These are phyloP conservation scores for Seira musarum DNA, from an alignment of 2,888 invertebrate genomes.

Conservation along the genomic window DNA sequence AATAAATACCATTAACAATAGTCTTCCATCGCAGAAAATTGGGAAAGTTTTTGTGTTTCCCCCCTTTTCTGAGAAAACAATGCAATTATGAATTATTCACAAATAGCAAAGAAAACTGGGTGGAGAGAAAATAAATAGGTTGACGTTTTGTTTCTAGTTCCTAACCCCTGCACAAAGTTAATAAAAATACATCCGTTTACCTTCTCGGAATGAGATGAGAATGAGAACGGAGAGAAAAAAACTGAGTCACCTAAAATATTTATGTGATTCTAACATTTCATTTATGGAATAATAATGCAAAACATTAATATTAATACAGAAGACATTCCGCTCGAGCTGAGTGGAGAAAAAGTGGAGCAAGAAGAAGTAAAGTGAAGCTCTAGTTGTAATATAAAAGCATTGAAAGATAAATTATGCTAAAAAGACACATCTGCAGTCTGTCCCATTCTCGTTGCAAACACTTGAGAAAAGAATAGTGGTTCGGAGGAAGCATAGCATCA, in stretches of 20 bases:
- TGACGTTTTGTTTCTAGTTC: background rate
- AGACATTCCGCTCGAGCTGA: background rate
- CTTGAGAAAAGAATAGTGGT: no score
- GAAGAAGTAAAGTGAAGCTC: background rate
- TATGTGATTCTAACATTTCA: background rate
- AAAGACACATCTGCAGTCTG: slow-evolving; percentile 10
- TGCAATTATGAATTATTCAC: slow-evolving; percentile 25
- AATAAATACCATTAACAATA: slow-evolving; percentile 8
- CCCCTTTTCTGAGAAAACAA: slow-evolving; percentile 17
- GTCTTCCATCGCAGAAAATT: background rate
- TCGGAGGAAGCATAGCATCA: background rate
- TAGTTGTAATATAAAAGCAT: background rate
- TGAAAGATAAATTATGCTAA: slow-evolving; percentile 3
- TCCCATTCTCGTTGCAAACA: background rate
- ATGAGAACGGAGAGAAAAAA: no score
- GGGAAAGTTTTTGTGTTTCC: background rate
- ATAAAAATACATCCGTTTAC: slow-evolving; percentile 10
- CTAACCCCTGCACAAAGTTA: slow-evolving; percentile 2
- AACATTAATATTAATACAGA: slow-evolving; percentile 7
- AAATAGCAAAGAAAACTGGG: background rate
- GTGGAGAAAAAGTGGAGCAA: background rate
- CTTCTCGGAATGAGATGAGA: slow-evolving; percentile 1
- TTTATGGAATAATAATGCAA: slow-evolving; percentile 10
- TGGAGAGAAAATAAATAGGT: slow-evolving; percentile 1
- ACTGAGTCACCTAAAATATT: slow-evolving; percentile 3